Base-by-base conservation (phyloP, 2,888 invertebrate species). In the Cheilosia soror region DNA sequence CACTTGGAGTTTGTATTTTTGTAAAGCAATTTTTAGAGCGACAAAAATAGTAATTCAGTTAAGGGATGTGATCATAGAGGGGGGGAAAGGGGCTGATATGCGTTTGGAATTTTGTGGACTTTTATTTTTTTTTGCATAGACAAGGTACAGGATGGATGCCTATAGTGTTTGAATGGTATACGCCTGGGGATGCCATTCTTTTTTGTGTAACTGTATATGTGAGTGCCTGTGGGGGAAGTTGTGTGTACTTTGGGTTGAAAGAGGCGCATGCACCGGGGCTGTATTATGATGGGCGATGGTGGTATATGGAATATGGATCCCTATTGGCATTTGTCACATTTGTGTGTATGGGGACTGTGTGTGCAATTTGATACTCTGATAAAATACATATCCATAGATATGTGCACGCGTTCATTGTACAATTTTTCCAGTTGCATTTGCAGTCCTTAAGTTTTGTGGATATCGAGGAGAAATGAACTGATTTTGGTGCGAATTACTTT, bases 191-290 rank as follows among this genome's bases (percentile, higher is more conserved):
- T 25, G 37, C 3, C 25, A 37, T 53, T 62, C 27, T 63, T 63
- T 44, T 44, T 62, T 63, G 33, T 84, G 49, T 71, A 51, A 20
- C 40, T 81, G 69, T 75, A 60, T 84, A 40, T 69, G 37, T 73
- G 73, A 44, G 27, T 68, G 58, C 58, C 47, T 72, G 47, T 71
- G 81, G 81, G 76, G 53, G 79, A 73, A 68, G 55, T 57, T 66
- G 60, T 78, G 62, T 78, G 58, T 84, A 42, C 53, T 58, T 72
- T 81, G 81, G 80, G 76, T 81, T 85, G 81, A 72, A 81, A 77
- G 85, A 81, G 85, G 85, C 85, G 85, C 85, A 85, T 85, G 85
- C 85, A 85, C 85, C 81, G 49, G 79, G 72, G 20, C 68, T 51
- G 53, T 15, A 42, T n/a, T 62, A 58, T 37, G 51, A 47, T 15